Base-by-base conservation (phyloP, 2,888 invertebrate genomes). In the Eilema caniola region DNA sequence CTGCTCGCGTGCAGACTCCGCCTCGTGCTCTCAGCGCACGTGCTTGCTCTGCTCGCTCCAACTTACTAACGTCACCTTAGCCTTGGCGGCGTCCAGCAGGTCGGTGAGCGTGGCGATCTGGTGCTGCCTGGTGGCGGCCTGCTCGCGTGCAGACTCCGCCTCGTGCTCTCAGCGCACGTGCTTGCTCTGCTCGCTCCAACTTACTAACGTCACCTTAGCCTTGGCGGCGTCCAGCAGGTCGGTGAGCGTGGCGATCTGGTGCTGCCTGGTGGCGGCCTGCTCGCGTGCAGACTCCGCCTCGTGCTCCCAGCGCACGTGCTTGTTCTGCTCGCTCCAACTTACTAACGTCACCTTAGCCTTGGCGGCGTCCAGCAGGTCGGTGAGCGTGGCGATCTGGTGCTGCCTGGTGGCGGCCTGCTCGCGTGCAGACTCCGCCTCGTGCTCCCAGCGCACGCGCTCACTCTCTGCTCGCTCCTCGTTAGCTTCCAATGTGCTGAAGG, bases 191-290 rank as follows among this genome's bases (percentile, higher is more conserved):
- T 8, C 5, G 28, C 28, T 3, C n/a, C 8, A 23, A 59, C 28
- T 63, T 56, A 63, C 24, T 41, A 56, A 25, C 28, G 24, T 83
- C 81, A 97, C 96, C 95, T 98, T 98, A 7, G 97, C 97, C 84
- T 98, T 96, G 11, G 98, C 98, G 89, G 97, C 98, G 76, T 98
- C 98, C 24, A 98, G 93, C 71, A 98, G 92, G 66, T 97, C 97
- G 24, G 96, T 96, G 77, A 98, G 94, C 63, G 98, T 96, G 82
- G 97, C 96, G 64, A 98, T 96, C 93, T 99, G 98, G 78, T 98
- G 98, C 85, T 97, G 97, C 31, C 97, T 95, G 72, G 97, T 97
- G 3, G 97, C 97, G 47, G 97, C 96, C 77, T 97, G 96, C 86
- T 98, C 98, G 79, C 97, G 96, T 67, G 97, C 96, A 73, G 96